Evolutionary conservation across 2,113 vertebrate species (phyloP).

Genomic region (Syngnathoides biaculeatus): DNA sequence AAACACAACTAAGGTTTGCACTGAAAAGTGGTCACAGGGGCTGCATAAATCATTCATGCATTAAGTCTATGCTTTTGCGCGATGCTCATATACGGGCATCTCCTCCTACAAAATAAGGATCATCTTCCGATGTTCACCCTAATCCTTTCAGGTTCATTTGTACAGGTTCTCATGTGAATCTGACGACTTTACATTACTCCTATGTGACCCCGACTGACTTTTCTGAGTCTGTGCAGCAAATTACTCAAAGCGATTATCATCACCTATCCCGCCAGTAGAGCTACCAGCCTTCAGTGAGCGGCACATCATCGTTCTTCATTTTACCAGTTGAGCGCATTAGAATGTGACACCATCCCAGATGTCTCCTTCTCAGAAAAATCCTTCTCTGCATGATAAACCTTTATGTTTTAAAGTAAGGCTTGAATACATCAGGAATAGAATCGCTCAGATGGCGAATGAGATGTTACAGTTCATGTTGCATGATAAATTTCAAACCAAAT

Average conservation of each 20-base stretch:
- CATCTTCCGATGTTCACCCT: constrained; percentile 15
- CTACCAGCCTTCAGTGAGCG: constrained; percentile 2
- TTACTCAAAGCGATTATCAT: constrained; percentile 8
- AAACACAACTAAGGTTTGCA: constrained; percentile 6
- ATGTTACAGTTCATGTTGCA: background rate
- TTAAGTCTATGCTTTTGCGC: background rate
- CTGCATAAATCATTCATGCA: constrained; percentile 8
- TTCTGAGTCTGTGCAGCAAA: constrained; percentile 16
- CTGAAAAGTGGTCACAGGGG: constrained; percentile 5
- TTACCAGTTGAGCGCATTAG: background rate
- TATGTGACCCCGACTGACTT: constrained; percentile 1
- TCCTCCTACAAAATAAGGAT: background rate
- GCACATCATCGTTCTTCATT: background rate
- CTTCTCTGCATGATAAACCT: background rate
- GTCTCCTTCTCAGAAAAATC: background rate
- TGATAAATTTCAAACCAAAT: too few relatives aligned
- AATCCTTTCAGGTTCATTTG: constrained; percentile 20
- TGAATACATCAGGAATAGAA: background rate
- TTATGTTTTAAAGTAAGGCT: background rate
- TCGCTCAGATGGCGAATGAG: background rate
- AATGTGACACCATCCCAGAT: background rate
- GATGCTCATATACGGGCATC: background rate
- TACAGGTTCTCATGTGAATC: constrained; percentile 27
- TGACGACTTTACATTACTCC: constrained; percentile 23
- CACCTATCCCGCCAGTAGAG: constrained; percentile 3